Percentiles rank a stretch among this genome's conserved stretches.
Conservation (phyloP, 2,888 invertebrate genomes). For the Petrophora chlorosata region DNA sequence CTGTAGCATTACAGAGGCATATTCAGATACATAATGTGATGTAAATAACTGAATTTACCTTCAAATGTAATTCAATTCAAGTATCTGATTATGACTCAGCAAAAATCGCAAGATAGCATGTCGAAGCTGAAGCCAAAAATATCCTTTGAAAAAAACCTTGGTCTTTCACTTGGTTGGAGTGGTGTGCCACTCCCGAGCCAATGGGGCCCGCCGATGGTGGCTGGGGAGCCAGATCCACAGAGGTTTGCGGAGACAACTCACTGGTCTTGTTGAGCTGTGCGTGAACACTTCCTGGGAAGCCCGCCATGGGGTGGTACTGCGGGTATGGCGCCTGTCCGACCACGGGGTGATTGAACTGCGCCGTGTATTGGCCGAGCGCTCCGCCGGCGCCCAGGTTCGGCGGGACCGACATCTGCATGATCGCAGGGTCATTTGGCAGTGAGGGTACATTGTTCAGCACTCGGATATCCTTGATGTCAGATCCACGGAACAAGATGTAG, state of each 20-base stretch:
- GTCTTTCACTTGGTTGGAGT: conserved; percentile 82
- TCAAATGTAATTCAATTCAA: not conserved
- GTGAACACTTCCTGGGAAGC: conserved; percentile 77
- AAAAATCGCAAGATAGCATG: conserved; percentile 78
- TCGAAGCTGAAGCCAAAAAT: conserved; percentile 63
- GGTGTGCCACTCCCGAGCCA: conserved; percentile 75
- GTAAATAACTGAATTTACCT: not conserved
- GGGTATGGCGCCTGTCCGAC: conserved; percentile 84
- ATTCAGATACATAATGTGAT: conserved; percentile 9
- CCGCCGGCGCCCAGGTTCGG: conserved; percentile 86
- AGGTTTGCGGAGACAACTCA: conserved; percentile 80
- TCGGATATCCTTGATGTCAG: conserved; percentile 99
- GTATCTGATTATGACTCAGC: conserved; percentile 44
- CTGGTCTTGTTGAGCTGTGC: conserved; percentile 78
- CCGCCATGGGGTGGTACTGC: conserved; percentile 80
- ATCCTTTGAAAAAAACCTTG: conserved; percentile 75
- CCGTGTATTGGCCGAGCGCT: conserved; percentile 84
- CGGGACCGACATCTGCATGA: conserved; percentile 94
- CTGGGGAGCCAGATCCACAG: conserved; percentile 70
- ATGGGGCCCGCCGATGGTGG: conserved; percentile 68
- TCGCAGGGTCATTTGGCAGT: conserved; percentile 98
- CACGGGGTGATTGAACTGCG: conserved; percentile 88
- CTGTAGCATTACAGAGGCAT: conserved; percentile 17
- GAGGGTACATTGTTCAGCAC: conserved; percentile 95
- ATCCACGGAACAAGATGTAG: conserved; percentile 98